Percentiles rank a stretch among this genome's conserved stretches.
Conservation (phyloP, 2,113 vertebrate species). For the Leucosticte australis region DNA sequence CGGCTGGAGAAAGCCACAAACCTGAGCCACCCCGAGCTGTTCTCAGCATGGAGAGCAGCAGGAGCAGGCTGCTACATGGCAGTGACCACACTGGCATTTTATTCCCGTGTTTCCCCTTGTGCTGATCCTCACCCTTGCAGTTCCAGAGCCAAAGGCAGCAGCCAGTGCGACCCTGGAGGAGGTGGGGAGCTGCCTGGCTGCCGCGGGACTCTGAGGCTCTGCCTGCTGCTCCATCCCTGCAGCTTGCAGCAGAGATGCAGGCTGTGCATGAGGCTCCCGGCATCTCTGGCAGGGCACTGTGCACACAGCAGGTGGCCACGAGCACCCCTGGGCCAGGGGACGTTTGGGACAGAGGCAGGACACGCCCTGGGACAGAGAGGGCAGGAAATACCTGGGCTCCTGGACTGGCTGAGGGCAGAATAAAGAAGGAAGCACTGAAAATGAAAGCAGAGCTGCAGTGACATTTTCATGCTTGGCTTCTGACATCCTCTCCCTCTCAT, state of each 20-base stretch:
- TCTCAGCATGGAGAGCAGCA: rapidly evolving
- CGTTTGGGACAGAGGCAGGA: not conserved
- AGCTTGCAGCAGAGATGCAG: not conserved
- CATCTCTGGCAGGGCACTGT: not conserved
- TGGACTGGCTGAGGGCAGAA: not conserved
- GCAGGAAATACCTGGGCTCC: not conserved
- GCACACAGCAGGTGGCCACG: rapidly evolving
- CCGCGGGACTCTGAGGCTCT: rapidly evolving
- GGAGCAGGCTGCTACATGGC: rapidly evolving
- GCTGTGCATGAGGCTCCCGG: not conserved
- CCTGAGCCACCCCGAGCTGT: not conserved
- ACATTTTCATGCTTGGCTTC: slow-evolving; percentile 55
- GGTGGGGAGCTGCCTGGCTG: not conserved
- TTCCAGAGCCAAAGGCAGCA: not conserved
- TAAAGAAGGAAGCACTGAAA: slow-evolving; percentile 35
- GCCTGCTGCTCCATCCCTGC: not conserved
- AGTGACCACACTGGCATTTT: not conserved
- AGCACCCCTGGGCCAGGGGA: not conserved
- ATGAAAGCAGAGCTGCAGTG: slow-evolving; percentile 35
- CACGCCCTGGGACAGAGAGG: not conserved
- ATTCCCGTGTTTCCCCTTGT: not conserved
- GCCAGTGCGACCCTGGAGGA: rapidly evolving
- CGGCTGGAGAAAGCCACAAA: not conserved
- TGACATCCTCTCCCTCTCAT: slow-evolving; percentile 20
- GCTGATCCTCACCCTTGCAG: not conserved